Percentiles rank a stretch among this genome's conserved stretches.
Evolutionary conservation across 1,140 invertebrate species (phyloP).

Genomic region (Polyergus mexicanus): DNA sequence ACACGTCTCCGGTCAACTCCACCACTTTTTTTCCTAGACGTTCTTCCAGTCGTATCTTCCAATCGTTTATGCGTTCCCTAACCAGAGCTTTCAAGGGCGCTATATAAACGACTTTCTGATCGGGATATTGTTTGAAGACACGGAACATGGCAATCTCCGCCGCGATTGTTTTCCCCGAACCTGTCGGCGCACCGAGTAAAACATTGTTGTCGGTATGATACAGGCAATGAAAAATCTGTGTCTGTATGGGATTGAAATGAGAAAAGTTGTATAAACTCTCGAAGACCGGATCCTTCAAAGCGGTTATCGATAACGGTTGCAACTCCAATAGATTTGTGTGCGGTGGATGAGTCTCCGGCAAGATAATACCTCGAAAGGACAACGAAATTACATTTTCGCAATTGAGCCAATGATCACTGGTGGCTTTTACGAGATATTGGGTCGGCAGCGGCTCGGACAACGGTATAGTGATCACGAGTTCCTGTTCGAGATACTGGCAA

Average conservation of each 20-base stretch:
- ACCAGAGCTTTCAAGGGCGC: conserved; percentile 99
- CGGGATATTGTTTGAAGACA: conserved; percentile 94
- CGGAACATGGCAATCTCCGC: conserved; percentile 99
- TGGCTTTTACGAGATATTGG: conserved; percentile 96
- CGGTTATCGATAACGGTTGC: conserved; percentile 95
- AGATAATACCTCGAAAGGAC: conserved; percentile 95
- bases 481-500: conserved; percentile 90
- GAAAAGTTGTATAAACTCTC: conserved; percentile 96
- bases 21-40: conserved; percentile 95
- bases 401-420: conserved; percentile 97
- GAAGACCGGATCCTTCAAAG: conserved; percentile 92
- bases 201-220: conserved; percentile 98
- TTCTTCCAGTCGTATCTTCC: conserved; percentile 95
- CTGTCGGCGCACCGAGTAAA: conserved; percentile 98
- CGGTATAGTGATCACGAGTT: conserved; percentile 98
- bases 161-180: conserved; percentile 99
- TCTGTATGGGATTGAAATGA: conserved; percentile 99
- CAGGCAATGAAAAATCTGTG: conserved; percentile 98
- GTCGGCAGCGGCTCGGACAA: conserved; percentile 95
- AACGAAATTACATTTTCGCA: conserved; percentile 92
- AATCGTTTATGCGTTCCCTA: conserved; percentile 98
- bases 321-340: conserved; percentile 97
- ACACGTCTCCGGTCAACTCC: conserved; percentile 98
- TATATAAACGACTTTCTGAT: conserved; percentile 98
- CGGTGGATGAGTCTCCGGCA: conserved; percentile 97